Conservation (phyloP, 2,888 invertebrate species). For the Rotaria macrura region DNA sequence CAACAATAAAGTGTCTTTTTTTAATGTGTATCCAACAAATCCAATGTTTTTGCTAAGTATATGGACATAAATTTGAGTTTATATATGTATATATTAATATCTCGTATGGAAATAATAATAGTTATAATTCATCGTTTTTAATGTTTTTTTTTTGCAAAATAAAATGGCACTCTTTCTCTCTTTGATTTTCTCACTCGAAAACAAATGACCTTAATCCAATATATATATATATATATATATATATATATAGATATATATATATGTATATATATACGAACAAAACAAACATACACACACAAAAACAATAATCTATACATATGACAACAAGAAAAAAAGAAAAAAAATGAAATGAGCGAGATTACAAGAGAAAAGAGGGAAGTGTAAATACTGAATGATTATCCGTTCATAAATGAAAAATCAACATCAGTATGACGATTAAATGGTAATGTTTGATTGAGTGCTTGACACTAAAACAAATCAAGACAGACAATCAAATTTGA, state of each 20-base stretch:
- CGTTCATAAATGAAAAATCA: constrained; percentile 2
- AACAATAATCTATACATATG: background rate
- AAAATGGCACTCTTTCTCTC: background rate
- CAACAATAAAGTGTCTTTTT: background rate
- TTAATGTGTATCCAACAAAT: background rate
- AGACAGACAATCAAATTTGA: background rate
- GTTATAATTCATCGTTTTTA: background rate
- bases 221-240: too few relatives aligned
- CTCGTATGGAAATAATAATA: background rate
- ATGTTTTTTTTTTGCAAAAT: background rate
- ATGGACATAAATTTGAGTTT: background rate
- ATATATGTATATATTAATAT: background rate
- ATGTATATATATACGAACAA: constrained; percentile 6
- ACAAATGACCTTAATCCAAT: background rate
- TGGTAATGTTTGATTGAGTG: background rate
- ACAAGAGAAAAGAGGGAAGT: background rate
- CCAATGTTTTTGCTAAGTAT: background rate
- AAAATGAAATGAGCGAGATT: background rate
- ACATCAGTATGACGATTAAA: background rate
- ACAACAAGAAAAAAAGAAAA: background rate
- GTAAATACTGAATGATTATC: background rate
- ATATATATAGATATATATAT: too few relatives aligned
- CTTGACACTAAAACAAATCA: background rate
- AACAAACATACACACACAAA: background rate
- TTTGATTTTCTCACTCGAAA: background rate